Evolutionary conservation across 2,113 vertebrate genomes (phyloP).

Genomic region (Poeciliopsis occidentalis): DNA sequence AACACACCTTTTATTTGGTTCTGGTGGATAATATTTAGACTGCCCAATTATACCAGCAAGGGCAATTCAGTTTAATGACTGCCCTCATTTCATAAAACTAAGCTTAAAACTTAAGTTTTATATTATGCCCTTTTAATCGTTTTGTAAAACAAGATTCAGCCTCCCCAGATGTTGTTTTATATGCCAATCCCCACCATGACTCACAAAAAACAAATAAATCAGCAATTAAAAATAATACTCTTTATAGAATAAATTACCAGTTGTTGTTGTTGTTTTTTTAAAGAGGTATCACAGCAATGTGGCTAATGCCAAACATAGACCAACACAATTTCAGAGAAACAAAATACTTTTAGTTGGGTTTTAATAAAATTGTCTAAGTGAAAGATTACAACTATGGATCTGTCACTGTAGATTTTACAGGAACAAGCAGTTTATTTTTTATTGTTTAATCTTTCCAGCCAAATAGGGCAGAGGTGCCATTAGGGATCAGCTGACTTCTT

Average conservation of each 20-base stretch:
- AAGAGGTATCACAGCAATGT: too few relatives aligned
- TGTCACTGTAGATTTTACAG: background rate
- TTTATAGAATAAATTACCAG: background rate
- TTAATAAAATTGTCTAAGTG: background rate
- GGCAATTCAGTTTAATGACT: too few relatives aligned
- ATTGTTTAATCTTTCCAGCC: conserved; percentile 10
- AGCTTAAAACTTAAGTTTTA: too few relatives aligned
- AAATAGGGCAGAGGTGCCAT: conserved; percentile 11
- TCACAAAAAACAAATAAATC: background rate
- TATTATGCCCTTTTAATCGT: background rate
- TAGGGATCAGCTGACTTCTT: conserved; percentile 51
- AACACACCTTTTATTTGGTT: too few relatives aligned
- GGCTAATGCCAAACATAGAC: background rate
- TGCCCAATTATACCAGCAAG: too few relatives aligned
- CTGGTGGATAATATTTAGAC: too few relatives aligned
- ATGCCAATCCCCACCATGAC: background rate
- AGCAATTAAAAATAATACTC: background rate
- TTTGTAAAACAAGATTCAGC: background rate
- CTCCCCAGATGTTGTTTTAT: background rate
- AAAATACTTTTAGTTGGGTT: background rate
- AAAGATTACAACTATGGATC: background rate
- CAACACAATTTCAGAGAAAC: background rate
- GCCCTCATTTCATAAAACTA: too few relatives aligned
- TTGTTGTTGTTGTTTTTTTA: too few relatives aligned
- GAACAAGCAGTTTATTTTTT: conserved; percentile 14